Evolutionary conservation across 2,888 invertebrate species (phyloP), one percentile per base, ranked within the genome.

Genomic region (Drosophila anomelani): DNA sequence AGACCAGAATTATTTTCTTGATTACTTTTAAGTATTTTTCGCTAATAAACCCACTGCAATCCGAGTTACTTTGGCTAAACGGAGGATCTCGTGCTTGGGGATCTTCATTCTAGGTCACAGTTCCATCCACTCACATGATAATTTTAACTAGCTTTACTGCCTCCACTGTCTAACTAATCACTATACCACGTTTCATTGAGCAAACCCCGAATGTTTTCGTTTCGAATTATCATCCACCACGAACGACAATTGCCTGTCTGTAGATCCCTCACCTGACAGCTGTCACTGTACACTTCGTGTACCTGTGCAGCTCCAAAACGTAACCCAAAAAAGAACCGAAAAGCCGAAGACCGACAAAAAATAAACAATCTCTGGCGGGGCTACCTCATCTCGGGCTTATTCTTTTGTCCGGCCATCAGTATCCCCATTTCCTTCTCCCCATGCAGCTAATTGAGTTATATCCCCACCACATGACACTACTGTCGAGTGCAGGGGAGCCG

Each of bases 381-480:
- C 68, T 68, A 41, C 68, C 68, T 49, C 71, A 70, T 41, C 71
- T 47, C 67, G 44, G 70, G 46, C 39, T 68, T 36, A 44, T 69
- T 69, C 68, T 43, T 69, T 69, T 71, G 68, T 69, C 43, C 72
- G 38, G 20, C 56, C 39, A 13, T 70, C 43, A 54, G 69, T 47
- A 46, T 57, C 47, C 39, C 47, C 58, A 51, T 56, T 56, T 55
- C 66, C 61, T 54, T 51, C 58, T 53, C 61, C 59, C 61, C 62
- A 47, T 72, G 53, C 80, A 72, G 86, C 88, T 83, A 83, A 83
- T 83, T 83, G 88, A 83, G 82, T 88, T 88, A 82, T 82, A 77
- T 75, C 67, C 53, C 54, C 76, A 46, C 85, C 82, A 70, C 79
- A 82, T 84, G 88, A 85, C 79, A 76, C 56, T 75, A 76, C 76